Evolutionary conservation across 1,140 invertebrate genomes (phyloP), one percentile per base, ranked within the genome.

Genomic region (Scaptomyza pallida): DNA sequence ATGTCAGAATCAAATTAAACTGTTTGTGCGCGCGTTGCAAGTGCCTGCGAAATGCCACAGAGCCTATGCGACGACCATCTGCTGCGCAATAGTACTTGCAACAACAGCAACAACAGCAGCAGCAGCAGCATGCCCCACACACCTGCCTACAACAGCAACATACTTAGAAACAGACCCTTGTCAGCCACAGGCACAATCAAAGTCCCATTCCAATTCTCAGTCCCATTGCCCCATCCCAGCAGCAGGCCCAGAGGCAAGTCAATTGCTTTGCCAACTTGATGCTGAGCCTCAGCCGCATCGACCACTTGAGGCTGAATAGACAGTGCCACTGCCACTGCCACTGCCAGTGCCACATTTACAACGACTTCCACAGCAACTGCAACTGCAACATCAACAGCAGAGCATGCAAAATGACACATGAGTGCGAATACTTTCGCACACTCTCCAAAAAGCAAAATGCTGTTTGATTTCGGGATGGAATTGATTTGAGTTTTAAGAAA

Each of bases 231-330:
- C 33, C 12, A 2, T n/a, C 19, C 19, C n/a, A 48, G 37, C 37
- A 6, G 40, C 37, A 26, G 15, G n/a, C 33, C 33, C n/a, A 8
- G 19, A 30, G 8, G 21, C 44, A 40, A 59, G 65, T 62, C 64
- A 68, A 69, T 62, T 72, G 61, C 64, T 72, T 78, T 72, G 75
- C 79, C 79, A 81, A 82, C 80, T 82, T 75, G 79, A 81, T 44
- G 60, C 72, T 30, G 50, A 26, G n/a, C 37, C 60, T 19, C 19
- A 10, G 43, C 19, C 6, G 43, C 54, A 30, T 37, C 12, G 47
- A 30, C 64, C 16, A 60, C 64, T 59, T 61, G 30, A 48, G n/a
- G 37, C 37, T 21, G 35, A 19, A 47, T 48, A 51, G 70, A 59
- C 72, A 73, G 62, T 62, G 48, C 54, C 40, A 2, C 15, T 37